Conservation (phyloP, 2,113 vertebrate species). For the Jaculus jaculus region DNA sequence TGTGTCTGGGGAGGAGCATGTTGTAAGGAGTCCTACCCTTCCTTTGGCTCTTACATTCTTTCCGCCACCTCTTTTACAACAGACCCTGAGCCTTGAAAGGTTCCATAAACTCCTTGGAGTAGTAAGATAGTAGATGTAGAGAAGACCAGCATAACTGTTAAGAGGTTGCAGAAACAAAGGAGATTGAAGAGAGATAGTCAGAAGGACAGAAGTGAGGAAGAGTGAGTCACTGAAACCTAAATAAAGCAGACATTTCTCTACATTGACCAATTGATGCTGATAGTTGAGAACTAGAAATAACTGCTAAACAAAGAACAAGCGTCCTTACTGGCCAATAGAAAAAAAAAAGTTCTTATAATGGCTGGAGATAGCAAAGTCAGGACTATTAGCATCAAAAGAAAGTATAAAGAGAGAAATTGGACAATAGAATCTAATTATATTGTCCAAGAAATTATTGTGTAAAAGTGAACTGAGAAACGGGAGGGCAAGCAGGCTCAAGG, state of each 20-base stretch:
- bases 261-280: not conserved
- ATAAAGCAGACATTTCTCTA: not conserved
- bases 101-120: not conserved
- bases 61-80: too few species aligned
- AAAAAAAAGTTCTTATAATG: not conserved
- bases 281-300: not conserved
- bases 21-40: too few species aligned
- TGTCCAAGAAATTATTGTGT: not conserved
- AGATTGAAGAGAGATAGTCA: not conserved
- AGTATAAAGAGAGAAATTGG: not conserved
- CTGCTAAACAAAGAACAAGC: not conserved
- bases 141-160: not conserved
- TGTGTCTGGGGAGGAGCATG: too few species aligned
- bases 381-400: not conserved
- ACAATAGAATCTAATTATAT: not conserved
- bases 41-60: too few species aligned
- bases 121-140: not conserved
- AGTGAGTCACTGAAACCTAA: not conserved
- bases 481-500: not conserved
- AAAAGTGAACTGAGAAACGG: not conserved
- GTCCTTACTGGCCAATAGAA: not conserved
- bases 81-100: too few species aligned
- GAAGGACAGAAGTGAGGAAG: not conserved
- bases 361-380: not conserved
- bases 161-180: not conserved